Evolutionary conservation across 2,113 vertebrate genomes (phyloP).

Genomic region (Kryptolebias marmoratus): DNA sequence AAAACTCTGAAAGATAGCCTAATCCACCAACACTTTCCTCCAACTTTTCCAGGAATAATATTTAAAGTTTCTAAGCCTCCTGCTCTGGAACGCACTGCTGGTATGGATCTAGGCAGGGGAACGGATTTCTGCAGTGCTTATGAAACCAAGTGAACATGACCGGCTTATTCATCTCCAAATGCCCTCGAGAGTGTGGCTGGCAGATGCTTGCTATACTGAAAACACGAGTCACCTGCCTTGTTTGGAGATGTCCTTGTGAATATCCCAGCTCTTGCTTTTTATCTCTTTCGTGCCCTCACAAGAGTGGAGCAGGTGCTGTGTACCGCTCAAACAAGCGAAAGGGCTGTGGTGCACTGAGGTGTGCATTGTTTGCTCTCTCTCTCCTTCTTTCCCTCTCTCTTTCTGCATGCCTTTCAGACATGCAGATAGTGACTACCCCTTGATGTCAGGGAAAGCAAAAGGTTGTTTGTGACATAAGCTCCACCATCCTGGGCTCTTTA

Average conservation of each 20-base stretch:
- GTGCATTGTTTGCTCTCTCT: conserved; percentile 52
- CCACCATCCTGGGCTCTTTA: conserved; percentile 15
- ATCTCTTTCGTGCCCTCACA: conserved; percentile 38
- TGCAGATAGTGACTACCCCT: conserved; percentile 50
- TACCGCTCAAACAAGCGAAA: conserved; percentile 50
- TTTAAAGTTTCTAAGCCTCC: conserved; percentile 57
- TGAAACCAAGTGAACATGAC: conserved; percentile 66
- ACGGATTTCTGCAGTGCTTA: conserved; percentile 57
- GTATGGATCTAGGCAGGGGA: conserved; percentile 56
- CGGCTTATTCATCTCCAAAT: conserved; percentile 56
- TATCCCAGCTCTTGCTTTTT: conserved; percentile 25
- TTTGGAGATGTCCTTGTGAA: conserved; percentile 51
- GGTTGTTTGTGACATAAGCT: conserved; percentile 60
- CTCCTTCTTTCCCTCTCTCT: background rate
- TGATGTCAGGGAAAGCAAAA: conserved; percentile 55
- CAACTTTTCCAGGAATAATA: conserved; percentile 58
- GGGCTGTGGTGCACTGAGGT: conserved; percentile 15
- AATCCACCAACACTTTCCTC: conserved; percentile 53
- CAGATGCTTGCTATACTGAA: conserved; percentile 11
- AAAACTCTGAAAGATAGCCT: conserved; percentile 33
- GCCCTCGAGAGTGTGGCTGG: conserved; percentile 36
- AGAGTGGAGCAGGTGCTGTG: conserved; percentile 53
- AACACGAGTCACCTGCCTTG: conserved; percentile 30
- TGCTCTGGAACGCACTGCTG: conserved; percentile 28
- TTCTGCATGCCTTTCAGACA: conserved; percentile 48